These are phyloP conservation scores for Lasioglossum oenotherae DNA, from an alignment of 2,888 invertebrate genomes.

Conservation along the genomic window DNA sequence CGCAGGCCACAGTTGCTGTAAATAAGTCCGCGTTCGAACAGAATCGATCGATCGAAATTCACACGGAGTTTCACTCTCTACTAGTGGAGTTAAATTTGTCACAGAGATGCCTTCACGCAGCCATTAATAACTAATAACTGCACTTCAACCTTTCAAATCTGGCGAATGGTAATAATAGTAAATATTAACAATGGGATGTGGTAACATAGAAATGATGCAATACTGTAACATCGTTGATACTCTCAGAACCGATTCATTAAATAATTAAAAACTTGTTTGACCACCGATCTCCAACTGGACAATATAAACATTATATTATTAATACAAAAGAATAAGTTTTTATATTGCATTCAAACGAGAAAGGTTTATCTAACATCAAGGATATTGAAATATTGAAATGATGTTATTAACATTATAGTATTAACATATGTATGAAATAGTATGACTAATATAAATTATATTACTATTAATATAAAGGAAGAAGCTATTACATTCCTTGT, in stretches of 20 bases:
- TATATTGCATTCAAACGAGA: no score
- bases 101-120: neutral
- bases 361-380: no score
- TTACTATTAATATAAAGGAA: neutral
- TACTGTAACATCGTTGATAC: neutral
- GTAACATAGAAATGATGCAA: neutral
- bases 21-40: neutral
- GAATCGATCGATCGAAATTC: constrained; percentile 8
- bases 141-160: neutral
- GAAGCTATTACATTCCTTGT: neutral
- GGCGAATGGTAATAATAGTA: neutral
- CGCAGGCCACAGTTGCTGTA: neutral
- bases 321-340: no score
- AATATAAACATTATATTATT: no score
- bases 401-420: no score
- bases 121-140: constrained; percentile 7
- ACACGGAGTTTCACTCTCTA: neutral
- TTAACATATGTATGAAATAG: no score
- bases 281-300: neutral
- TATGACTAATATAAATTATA: no score
- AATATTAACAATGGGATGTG: neutral
- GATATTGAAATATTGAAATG: no score
- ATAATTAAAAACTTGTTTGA: neutral
- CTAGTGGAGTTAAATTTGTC: neutral
- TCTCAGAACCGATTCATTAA: neutral